phyloP scores from a whole-genome alignment of 2,888 invertebrate species.

The Pinctada fucata region DNA sequence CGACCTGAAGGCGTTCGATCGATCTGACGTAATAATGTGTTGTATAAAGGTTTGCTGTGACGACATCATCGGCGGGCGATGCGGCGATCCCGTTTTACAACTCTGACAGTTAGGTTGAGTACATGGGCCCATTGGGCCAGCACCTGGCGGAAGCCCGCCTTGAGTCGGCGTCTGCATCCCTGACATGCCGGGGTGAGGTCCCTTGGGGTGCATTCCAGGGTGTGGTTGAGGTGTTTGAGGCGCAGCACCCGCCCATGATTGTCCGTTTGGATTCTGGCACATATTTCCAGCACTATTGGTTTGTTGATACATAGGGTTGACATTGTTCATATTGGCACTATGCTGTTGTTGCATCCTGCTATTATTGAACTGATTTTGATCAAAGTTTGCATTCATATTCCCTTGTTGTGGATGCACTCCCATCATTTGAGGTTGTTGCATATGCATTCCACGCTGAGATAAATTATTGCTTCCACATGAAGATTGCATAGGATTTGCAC shows the following conservation, averaged over 20 bases:
- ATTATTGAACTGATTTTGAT: constrained; percentile 30
- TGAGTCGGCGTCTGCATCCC: constrained; percentile 53
- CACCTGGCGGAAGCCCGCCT: constrained; percentile 46
- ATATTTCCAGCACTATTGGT: constrained; percentile 38
- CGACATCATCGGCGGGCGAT: constrained; percentile 65
- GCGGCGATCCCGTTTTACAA: constrained; percentile 63
- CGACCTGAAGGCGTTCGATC: constrained; percentile 74
- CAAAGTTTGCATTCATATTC: constrained; percentile 31
- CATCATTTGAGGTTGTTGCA: constrained; percentile 49
- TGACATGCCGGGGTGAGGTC: constrained; percentile 51
- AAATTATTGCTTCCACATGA: constrained; percentile 24
- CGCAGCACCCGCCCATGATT: constrained; percentile 48
- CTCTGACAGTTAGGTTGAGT: constrained; percentile 64
- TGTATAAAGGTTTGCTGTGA: constrained; percentile 75
- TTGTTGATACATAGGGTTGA: constrained; percentile 31
- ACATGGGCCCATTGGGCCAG: constrained; percentile 51
- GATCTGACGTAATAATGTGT: constrained; percentile 70
- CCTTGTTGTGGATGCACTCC: constrained; percentile 24
- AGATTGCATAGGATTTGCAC: constrained; percentile 26
- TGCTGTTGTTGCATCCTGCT: constrained; percentile 27
- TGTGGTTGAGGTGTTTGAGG: constrained; percentile 54
- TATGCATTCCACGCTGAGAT: constrained; percentile 45
- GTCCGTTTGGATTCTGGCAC: constrained; percentile 34
- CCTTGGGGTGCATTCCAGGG: constrained; percentile 48
- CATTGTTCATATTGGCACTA: constrained; percentile 42